These are phyloP conservation scores for Dissostichus mawsoni DNA, from an alignment of 2,113 vertebrate genomes.

Conservation along the genomic window DNA sequence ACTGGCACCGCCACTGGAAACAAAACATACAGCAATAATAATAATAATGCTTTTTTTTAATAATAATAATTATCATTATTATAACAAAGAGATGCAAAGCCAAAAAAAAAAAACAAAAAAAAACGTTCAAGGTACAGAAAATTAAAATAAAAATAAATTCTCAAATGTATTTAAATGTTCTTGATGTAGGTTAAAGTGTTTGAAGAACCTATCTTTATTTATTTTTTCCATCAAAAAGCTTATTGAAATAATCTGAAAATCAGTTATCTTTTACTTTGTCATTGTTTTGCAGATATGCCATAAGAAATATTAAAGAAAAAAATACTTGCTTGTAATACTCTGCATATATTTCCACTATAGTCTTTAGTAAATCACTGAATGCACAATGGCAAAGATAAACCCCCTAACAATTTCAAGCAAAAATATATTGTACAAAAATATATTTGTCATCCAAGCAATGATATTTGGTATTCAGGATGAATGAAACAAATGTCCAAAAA, in stretches of 20 bases:
- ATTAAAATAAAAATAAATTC: too few relatives aligned
- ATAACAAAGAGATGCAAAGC: too few relatives aligned
- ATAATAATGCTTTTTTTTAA: too few relatives aligned
- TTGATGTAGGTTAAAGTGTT: neutral
- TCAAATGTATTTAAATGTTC: too few relatives aligned
- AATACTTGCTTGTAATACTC: neutral
- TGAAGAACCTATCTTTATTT: neutral
- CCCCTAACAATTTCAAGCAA: conserved; percentile 8
- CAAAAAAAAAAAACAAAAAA: too few relatives aligned
- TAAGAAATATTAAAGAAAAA: neutral
- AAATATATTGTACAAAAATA: neutral
- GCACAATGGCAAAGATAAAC: conserved; percentile 28
- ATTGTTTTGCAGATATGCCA: neutral
- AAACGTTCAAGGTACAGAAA: too few relatives aligned
- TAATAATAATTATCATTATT: too few relatives aligned
- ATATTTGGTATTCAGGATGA: neutral
- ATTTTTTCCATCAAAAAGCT: neutral
- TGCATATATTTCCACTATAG: neutral
- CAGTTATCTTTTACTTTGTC: neutral
- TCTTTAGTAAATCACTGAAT: conserved; percentile 30
- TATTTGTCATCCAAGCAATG: conserved; percentile 21
- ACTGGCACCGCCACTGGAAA: too few relatives aligned
- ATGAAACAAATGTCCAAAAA: conserved; percentile 20
- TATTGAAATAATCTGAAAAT: neutral
- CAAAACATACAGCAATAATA: too few relatives aligned